These are phyloP conservation scores for Psylliodes chrysocephalus DNA, from an alignment of 2,888 invertebrate genomes.

Conservation along the genomic window DNA sequence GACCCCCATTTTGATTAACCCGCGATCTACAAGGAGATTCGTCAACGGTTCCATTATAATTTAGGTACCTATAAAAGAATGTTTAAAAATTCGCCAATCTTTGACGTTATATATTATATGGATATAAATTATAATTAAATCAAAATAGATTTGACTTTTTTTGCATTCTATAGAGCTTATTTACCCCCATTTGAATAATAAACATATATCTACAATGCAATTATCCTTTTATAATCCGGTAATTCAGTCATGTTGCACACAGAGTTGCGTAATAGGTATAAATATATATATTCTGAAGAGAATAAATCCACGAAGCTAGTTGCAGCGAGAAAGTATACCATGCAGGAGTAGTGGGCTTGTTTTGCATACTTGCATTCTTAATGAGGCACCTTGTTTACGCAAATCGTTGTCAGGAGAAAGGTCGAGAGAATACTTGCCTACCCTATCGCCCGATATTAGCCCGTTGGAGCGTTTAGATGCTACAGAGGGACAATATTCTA, in stretches of 20 bases:
- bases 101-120: too few relatives aligned
- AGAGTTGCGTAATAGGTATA: too few relatives aligned
- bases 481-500: background rate
- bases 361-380: conserved; percentile 57
- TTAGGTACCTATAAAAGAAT: too few relatives aligned
- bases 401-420: conserved; percentile 43
- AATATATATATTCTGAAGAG: background rate
- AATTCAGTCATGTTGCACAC: too few relatives aligned
- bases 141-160: too few relatives aligned
- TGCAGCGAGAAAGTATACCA: conserved; percentile 16
- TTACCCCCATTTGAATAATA: too few relatives aligned
- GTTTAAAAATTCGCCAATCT: too few relatives aligned
- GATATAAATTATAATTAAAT: too few relatives aligned
- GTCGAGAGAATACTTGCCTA: conserved; percentile 16
- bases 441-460: background rate
- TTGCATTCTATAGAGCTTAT: too few relatives aligned
- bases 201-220: too few relatives aligned
- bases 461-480: background rate
- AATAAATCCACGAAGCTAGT: background rate
- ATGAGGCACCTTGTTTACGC: conserved; percentile 52
- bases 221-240: too few relatives aligned
- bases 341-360: conserved; percentile 45
- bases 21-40: conserved; percentile 13
- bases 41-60: too few relatives aligned
- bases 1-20: conserved; percentile 46